Base-by-base conservation (phyloP, 2,797 vertebrate genomes). In the Anabas testudineus region DNA sequence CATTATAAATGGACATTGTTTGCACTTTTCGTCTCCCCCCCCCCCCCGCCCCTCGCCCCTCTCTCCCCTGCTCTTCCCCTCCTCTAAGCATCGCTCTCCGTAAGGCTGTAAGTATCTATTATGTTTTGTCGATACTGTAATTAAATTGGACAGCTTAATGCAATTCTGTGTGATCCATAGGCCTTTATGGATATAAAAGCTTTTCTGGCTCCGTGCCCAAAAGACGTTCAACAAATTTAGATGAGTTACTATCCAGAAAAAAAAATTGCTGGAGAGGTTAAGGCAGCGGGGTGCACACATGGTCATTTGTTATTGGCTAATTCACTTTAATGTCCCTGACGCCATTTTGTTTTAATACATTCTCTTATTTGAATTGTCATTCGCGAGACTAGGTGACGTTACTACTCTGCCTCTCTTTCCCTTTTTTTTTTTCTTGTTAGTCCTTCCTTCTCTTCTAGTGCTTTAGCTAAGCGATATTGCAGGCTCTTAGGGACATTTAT, bases 71-170 rank as follows among this genome's bases (percentile, higher is more conserved):
- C 73, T 76, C 71, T 15, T 53, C 66, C 61, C 82, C 80, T 78
- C 70, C 78, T 87, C 80, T 74, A 59, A 57, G 87, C 88, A 88
- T 88, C 74, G 74, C 83, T 88, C 88, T 85, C 67, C 64, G 47
- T 81, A 75, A 69, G 78, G 85, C 90, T 90, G 93, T 94, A 96
- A 92, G 87, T 96, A 97, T 99, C 97, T 97, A 98, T 98, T 98
- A 98, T 95, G 95, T 95, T 96, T 93, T 96, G 97, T 97, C 96
- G 95, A 99, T 99, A 97, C 95, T 92, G 96, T 98, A 98, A 99
- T 99, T 97, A 97, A 98, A 98, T 98, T 95, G 95, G 95, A 96
- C 94, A 93, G 93, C 92, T 94, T 96, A 99, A 98, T 96, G 95
- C 95, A 96, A 98, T 99, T 97, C 97, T 96, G 96, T 92, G 93